A percentile compares a stretch with the other conserved stretches of the same genome.
phyloP scores from a whole-genome alignment of 2,888 invertebrate genomes.

The Patella pellucida region DNA sequence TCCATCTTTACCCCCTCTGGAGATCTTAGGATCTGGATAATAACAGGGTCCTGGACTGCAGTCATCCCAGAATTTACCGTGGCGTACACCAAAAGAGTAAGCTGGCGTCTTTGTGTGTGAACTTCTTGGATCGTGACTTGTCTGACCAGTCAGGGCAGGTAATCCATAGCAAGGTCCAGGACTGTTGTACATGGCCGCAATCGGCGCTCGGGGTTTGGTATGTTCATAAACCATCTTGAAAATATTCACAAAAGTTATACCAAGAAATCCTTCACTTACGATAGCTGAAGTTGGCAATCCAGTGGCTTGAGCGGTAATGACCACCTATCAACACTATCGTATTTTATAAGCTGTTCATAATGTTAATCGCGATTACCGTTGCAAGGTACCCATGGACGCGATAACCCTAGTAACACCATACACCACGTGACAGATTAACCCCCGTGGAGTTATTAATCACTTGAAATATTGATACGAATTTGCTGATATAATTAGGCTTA shows the following conservation, averaged over 20 bases:
- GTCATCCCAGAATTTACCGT: constrained; percentile 62
- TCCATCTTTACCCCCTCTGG: constrained; percentile 64
- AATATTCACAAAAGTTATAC: neutral
- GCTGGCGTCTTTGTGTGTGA: constrained; percentile 61
- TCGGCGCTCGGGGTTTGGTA: constrained; percentile 63
- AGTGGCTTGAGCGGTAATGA: too few relatives aligned
- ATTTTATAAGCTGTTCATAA: too few relatives aligned
- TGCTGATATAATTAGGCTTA: too few relatives aligned
- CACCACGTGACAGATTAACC: too few relatives aligned
- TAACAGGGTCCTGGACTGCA: constrained; percentile 66
- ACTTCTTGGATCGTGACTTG: constrained; percentile 64
- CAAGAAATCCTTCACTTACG: too few relatives aligned
- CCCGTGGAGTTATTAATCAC: too few relatives aligned
- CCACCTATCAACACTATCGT: too few relatives aligned
- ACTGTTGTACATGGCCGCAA: constrained; percentile 66
- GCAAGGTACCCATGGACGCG: too few relatives aligned
- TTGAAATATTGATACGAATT: too few relatives aligned
- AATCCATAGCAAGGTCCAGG: constrained; percentile 68
- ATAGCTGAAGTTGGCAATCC: too few relatives aligned
- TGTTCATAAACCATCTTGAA: constrained; percentile 55
- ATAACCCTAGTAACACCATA: too few relatives aligned
- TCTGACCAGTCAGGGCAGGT: constrained; percentile 63
- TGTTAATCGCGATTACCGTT: too few relatives aligned
- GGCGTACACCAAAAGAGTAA: constrained; percentile 61
- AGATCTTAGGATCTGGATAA: constrained; percentile 54